Base-by-base conservation (phyloP, 2,113 vertebrate species). In the Salvelinus namaycush region DNA sequence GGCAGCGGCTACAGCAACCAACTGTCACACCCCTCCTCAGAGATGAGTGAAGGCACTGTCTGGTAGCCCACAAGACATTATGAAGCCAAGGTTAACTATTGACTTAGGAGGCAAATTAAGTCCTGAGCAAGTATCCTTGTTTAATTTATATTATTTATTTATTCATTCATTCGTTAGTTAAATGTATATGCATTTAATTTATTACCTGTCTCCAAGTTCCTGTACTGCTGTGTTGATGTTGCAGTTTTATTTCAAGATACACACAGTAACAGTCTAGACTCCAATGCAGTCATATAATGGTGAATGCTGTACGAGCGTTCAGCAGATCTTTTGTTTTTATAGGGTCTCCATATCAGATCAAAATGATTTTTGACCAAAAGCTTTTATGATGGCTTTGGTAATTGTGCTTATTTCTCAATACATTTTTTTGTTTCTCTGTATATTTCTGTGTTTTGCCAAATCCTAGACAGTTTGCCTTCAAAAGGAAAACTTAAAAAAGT, bases 1-100 rank as follows among this genome's bases (percentile, higher is more conserved):
- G 95, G 96, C 77, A 95, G 93, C 75, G 95, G 95, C 74, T 99
- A 98, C 48, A 95, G 95, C 84, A 97, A 95, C 92, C 97, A 98
- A 88, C 94, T 99, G 92, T 97, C 97, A 68, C 97, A 98, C 57
- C 91, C 93, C 14, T 96, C 97, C 29, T 96, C 97, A 29, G 97
- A 99, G 90, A 95, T 99, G 95, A 99, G 96, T 4, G 97, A 99
- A 89, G 96, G 96, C 0, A 96, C 97, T 3, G 97, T 97, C 80
- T 99, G 97, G 98, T 99, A 96, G 95, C 91, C 82, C 26, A 14
- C 16, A 34, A 34, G 6, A 70, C 64, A 62, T 68, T 20, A 0
- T 74, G 71, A 68, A 34, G 70, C 57, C 75, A 76, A 76, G 66
- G 51, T 80, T 73, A n/a, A 18, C 31, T 77, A 71, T 66, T 31